Base-by-base conservation (phyloP, 2,113 vertebrate genomes). In the Forbesichthys agassizii region DNA sequence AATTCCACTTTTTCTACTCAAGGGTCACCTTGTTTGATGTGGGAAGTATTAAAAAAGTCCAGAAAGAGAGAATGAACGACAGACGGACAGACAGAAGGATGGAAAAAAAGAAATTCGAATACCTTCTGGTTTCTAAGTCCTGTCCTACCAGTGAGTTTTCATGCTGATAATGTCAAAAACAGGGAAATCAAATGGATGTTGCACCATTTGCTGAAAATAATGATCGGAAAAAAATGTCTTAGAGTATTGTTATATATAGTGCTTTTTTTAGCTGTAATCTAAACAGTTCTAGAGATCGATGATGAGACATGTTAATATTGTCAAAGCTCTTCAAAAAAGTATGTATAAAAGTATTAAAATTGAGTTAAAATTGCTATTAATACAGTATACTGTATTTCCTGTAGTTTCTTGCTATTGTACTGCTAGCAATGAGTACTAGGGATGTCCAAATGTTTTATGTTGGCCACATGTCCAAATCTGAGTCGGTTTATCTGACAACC, bases 141-240 rank as follows among this genome's bases (percentile, higher is more conserved):
- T 63, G 69, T 58, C 46, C 4, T 62, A 48, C 52, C 64, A 73
- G 52, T 1, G 2, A 60, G 47, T 42, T n/a, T 1, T 53, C 64
- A 66, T 63, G 2, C 65, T 69, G 57, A 57, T 55, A 48, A 66
- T 66, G 67, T 76, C 57, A 70, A 68, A 75, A 69, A 68, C 64
- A 55, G 66, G 75, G 71, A 82, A 68, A 80, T 70, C 13, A 20
- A 12, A 64, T 20, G 57, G 61, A 75, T 85, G 84, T 75, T 84
- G 82, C 82, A 75, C 84, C 77, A 83, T 80, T 83, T 78, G 76
- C 60, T 79, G 67, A 76, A 84, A 86, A 85, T 88, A 86, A 89
- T 80, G 75, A 86, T 68, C 72, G 69, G 57, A 67, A 61, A 62
- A 84, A 77, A 65, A 76, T 59, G 33, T 78, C 71, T 73, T 48